Conservation (phyloP, 1,140 invertebrate genomes). For the Drosophila chauvacae region DNA sequence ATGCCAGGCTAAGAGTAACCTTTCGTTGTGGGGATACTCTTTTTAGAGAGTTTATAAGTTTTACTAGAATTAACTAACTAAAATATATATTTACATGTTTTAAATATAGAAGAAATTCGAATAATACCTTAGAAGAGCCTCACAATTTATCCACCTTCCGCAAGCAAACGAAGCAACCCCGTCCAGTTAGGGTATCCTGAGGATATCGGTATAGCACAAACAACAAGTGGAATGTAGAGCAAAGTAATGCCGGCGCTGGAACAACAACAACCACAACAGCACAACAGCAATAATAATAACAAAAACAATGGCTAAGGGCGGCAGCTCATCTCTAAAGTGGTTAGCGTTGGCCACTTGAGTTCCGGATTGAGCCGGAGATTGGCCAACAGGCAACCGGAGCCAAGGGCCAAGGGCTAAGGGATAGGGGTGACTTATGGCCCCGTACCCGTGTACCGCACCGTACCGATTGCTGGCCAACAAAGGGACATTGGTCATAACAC, state of each 20-base stretch:
- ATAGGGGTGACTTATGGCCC: neutral
- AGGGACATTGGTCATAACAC: slow-evolving; percentile 50
- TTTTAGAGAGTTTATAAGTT: neutral
- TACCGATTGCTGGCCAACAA: neutral
- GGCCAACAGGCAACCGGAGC: slow-evolving; percentile 7
- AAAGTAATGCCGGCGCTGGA: slow-evolving; percentile 35
- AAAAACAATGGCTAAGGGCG: slow-evolving; percentile 37
- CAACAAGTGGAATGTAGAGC: slow-evolving; percentile 39
- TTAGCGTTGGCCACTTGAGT: slow-evolving; percentile 60
- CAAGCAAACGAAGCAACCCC: neutral
- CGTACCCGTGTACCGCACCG: neutral
- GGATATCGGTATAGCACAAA: slow-evolving; percentile 14
- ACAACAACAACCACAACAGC: slow-evolving; percentile 1
- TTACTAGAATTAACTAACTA: no score
- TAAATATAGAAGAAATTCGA: no score
- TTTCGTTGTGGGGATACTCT: neutral
- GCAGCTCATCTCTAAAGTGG: slow-evolving; percentile 70
- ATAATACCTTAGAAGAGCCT: no score
- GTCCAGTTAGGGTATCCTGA: neutral
- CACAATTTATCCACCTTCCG: no score
- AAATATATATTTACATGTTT: no score
- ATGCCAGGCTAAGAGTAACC: neutral
- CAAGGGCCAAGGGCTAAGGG: neutral
- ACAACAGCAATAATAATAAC: slow-evolving; percentile 6
- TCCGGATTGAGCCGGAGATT: slow-evolving; percentile 46